Evolutionary conservation across 2,797 vertebrate species (phyloP), one percentile per base, ranked within the genome.

Genomic region (Epinephelus awoara): DNA sequence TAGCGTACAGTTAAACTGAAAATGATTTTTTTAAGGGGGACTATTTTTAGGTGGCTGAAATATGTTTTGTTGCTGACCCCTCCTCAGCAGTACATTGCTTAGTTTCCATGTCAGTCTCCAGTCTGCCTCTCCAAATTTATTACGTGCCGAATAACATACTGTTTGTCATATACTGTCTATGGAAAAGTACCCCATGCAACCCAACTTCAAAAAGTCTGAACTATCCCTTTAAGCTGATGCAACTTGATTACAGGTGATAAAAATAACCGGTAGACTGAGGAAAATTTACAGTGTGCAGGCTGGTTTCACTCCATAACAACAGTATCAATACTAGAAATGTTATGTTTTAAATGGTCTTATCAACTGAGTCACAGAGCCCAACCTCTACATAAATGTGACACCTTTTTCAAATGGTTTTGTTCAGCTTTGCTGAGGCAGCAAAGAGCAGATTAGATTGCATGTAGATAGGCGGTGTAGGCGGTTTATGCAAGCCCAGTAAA

Each of bases 401-500:
- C 18, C 17, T 55, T 38, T 62, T 59, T 63, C 6, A 51, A 55
- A 77, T 19, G 58, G 12, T 73, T 29, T 79, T 62, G 58, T 82
- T 66, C 23, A 81, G 34, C 25, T 38, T 85, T 83, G 85, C 77
- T 77, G 86, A 88, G 82, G 58, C 82, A 85, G 89, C 85, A 82
- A 85, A 82, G 64, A 77, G 61, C 62, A 72, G 78, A 82, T 69
- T 52, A 70, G 71, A 88, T 70, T 62, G 54, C 0, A 56, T 40
- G 54, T 3, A 50, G 25, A 19, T 80, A 23, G 34, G 34, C 34
- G 34, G 34, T 38, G 27, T 44, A 38, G 49, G 67, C 11, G 5
- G 54, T 74, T 79, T 62, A 59, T 0, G n/a, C 38, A 25, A 67
- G 57, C 19, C 18, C 23, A 44, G 49, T 34, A 29, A 63, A 49